Evolutionary conservation across 2,888 invertebrate species (phyloP).

Genomic region (Carcina quercana): DNA sequence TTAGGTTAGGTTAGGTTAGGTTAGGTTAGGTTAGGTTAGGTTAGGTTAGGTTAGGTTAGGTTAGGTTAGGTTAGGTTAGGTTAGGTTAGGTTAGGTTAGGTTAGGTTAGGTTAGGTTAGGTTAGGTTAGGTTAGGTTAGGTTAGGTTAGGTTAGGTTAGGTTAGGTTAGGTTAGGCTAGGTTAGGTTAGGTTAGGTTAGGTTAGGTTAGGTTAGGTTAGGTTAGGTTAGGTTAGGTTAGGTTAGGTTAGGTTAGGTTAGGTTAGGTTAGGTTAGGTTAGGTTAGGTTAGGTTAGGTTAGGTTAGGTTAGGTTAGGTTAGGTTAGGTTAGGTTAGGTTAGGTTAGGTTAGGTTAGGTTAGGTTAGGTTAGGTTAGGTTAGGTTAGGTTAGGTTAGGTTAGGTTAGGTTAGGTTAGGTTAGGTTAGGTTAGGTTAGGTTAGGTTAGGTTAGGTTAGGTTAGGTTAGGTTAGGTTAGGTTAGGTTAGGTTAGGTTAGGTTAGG

Average conservation of each 20-base stretch:
- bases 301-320: constrained; percentile 6
- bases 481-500: constrained; percentile 5
- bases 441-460: constrained; percentile 5
- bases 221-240: constrained; percentile 6
- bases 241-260: constrained; percentile 6
- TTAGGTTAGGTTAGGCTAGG: constrained; percentile 5
- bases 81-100: constrained; percentile 5
- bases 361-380: constrained; percentile 4
- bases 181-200: constrained; percentile 5
- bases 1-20: constrained; percentile 6
- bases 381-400: constrained; percentile 5
- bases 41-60: constrained; percentile 6
- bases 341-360: constrained; percentile 4
- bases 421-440: constrained; percentile 5
- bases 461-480: constrained; percentile 5
- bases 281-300: constrained; percentile 6
- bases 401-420: constrained; percentile 4
- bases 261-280: constrained; percentile 6
- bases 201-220: constrained; percentile 6
- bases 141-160: constrained; percentile 6
- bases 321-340: constrained; percentile 6
- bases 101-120: constrained; percentile 6
- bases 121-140: constrained; percentile 6
- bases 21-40: constrained; percentile 6
- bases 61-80: constrained; percentile 6